phyloP scores from a whole-genome alignment of 2,888 invertebrate genomes.

The Acleris holmiana region DNA sequence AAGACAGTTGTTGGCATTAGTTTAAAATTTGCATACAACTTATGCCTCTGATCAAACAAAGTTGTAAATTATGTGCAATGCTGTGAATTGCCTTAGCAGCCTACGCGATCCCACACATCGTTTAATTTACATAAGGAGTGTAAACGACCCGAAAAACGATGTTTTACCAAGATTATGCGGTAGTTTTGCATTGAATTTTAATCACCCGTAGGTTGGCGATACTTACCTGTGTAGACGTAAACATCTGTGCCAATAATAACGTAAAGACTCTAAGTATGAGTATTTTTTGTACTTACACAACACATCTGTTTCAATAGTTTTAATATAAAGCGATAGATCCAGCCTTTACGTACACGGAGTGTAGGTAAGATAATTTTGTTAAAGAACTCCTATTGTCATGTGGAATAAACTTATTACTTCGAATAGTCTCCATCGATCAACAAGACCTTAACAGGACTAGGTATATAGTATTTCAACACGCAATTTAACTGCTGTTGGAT shows the following conservation, averaged over 20 bases:
- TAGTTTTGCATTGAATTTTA: slow-evolving; percentile 31
- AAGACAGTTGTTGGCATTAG: not conserved
- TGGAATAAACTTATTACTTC: no score
- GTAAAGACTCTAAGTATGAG: not conserved
- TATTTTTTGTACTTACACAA: not conserved
- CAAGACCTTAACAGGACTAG: no score
- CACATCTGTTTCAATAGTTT: slow-evolving; percentile 14
- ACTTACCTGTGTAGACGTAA: not conserved
- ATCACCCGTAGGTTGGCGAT: slow-evolving; percentile 31
- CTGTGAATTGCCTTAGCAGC: slow-evolving; percentile 18
- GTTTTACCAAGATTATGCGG: slow-evolving; percentile 8
- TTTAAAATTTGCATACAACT: not conserved
- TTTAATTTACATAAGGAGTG: slow-evolving; percentile 23
- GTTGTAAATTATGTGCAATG: slow-evolving; percentile 25
- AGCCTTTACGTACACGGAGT: no score
- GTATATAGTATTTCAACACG: no score
- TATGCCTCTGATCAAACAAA: slow-evolving; percentile 7
- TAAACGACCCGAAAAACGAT: slow-evolving; percentile 19
- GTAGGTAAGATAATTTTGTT: no score
- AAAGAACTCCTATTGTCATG: no score
- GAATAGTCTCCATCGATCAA: no score
- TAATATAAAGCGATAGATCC: not conserved
- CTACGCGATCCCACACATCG: slow-evolving; percentile 35
- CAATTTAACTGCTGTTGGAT: no score
- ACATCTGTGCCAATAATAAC: slow-evolving; percentile 25